Conservation (phyloP, 2,113 vertebrate genomes). For the Oncorhynchus gorbuscha region DNA sequence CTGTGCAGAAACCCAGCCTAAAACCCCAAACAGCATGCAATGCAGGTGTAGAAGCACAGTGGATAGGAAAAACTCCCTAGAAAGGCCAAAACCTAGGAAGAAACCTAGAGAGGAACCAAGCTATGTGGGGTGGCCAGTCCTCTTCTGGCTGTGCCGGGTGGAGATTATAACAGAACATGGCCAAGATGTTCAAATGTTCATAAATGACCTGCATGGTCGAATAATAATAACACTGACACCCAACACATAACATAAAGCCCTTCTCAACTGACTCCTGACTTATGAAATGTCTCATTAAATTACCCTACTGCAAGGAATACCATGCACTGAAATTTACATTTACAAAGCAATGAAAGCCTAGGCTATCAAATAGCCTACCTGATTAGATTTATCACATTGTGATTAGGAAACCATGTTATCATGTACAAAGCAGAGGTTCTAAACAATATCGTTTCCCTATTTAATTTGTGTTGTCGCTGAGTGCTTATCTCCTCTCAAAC, state of each 20-base stretch:
- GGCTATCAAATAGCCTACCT: neutral
- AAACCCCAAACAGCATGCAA: too few species aligned
- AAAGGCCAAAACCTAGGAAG: too few species aligned
- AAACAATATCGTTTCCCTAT: constrained; percentile 37
- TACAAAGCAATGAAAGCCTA: neutral
- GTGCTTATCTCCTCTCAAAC: constrained; percentile 54
- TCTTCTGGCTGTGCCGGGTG: too few species aligned
- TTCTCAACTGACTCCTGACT: neutral
- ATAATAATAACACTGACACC: neutral
- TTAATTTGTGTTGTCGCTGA: constrained; percentile 53
- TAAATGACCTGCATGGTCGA: too few species aligned
- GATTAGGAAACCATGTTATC: neutral
- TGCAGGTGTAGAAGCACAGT: too few species aligned
- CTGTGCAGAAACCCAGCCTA: too few species aligned
- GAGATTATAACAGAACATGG: too few species aligned
- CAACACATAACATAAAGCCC: neutral
- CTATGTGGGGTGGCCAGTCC: too few species aligned
- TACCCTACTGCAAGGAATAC: neutral
- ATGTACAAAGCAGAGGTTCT: constrained; percentile 33
- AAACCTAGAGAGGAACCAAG: too few species aligned
- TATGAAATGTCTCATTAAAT: neutral
- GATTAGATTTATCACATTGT: neutral
- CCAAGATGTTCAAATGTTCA: too few species aligned
- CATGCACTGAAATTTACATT: neutral
- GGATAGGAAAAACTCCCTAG: too few species aligned